A percentile compares a stretch with the other conserved stretches of the same genome.
phyloP scores from a whole-genome alignment of 2,113 vertebrate genomes.

The Cryptotis parvus region DNA sequence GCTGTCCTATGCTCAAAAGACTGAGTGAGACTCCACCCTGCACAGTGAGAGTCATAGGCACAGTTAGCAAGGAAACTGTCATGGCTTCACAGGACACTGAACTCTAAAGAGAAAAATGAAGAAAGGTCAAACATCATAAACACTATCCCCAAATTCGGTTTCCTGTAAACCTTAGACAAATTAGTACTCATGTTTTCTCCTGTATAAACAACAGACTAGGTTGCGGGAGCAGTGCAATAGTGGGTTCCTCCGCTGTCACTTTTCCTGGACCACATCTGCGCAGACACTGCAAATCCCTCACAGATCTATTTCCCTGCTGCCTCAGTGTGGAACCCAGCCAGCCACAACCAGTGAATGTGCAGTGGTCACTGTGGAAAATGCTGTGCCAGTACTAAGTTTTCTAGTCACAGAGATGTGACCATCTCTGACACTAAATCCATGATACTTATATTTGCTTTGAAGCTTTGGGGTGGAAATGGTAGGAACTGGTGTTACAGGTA shows the following conservation, averaged over 20 bases:
- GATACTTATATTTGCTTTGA: background rate
- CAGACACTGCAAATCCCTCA: background rate
- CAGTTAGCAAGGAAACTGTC: background rate
- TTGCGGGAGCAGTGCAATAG: no score
- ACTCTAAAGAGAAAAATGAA: background rate
- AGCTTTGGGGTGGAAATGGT: constrained; percentile 23
- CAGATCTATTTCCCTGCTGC: background rate
- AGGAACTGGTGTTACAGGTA: constrained; percentile 1
- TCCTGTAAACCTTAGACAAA: background rate
- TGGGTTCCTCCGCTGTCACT: background rate
- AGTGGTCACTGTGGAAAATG: background rate
- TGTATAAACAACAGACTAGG: background rate
- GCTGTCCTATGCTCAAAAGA: background rate
- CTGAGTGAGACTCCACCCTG: no score
- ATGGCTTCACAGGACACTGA: background rate
- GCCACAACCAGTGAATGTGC: background rate
- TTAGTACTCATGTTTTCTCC: background rate
- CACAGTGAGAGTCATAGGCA: no score
- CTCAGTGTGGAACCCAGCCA: background rate
- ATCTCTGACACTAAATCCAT: background rate
- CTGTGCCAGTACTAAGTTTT: background rate
- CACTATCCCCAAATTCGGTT: background rate
- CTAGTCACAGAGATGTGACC: background rate
- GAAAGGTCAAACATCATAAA: background rate
- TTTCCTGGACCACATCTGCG: background rate